phyloP scores from a whole-genome alignment of 2,888 invertebrate genomes.

The Hemistola chrysoprasaria region DNA sequence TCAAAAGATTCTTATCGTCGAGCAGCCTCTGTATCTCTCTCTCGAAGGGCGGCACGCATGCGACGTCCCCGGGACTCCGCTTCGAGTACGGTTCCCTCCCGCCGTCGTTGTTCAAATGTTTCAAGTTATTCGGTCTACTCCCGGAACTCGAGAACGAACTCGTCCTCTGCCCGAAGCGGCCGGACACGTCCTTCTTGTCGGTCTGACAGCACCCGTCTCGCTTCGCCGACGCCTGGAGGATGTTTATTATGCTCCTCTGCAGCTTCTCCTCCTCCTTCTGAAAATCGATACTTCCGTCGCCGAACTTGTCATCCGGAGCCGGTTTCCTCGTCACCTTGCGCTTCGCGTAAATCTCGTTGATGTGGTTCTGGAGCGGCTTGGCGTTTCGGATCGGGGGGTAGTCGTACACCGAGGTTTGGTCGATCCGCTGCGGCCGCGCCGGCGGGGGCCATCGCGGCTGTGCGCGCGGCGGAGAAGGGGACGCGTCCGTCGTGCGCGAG shows the following conservation, averaged over 20 bases:
- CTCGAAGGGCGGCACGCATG: constrained; percentile 86
- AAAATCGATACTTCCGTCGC: constrained; percentile 60
- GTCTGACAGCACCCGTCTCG: constrained; percentile 85
- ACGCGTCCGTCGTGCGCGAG: constrained; percentile 89
- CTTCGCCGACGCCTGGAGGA: constrained; percentile 81
- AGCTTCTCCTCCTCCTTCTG: constrained; percentile 76
- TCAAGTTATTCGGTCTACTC: constrained; percentile 75
- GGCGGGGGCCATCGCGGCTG: constrained; percentile 75
- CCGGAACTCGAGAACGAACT: constrained; percentile 80
- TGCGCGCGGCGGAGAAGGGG: constrained; percentile 83
- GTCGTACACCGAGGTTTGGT: constrained; percentile 77
- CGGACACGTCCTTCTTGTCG: constrained; percentile 83
- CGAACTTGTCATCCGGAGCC: constrained; percentile 65
- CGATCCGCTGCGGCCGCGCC: constrained; percentile 68
- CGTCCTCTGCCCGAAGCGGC: constrained; percentile 61
- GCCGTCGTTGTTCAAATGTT: constrained; percentile 77
- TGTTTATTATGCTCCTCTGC: constrained; percentile 74
- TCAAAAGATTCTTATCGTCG: constrained; percentile 86
- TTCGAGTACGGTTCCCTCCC: constrained; percentile 71
- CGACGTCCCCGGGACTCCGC: constrained; percentile 74
- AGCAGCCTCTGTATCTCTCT: constrained; percentile 90
- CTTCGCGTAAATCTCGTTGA: constrained; percentile 68
- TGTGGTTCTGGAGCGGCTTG: constrained; percentile 60
- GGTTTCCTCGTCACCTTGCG: constrained; percentile 67
- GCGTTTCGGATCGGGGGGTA: constrained; percentile 82